phyloP scores from a whole-genome alignment of 1,140 invertebrate genomes.

The Rhyacophila brunnea region DNA sequence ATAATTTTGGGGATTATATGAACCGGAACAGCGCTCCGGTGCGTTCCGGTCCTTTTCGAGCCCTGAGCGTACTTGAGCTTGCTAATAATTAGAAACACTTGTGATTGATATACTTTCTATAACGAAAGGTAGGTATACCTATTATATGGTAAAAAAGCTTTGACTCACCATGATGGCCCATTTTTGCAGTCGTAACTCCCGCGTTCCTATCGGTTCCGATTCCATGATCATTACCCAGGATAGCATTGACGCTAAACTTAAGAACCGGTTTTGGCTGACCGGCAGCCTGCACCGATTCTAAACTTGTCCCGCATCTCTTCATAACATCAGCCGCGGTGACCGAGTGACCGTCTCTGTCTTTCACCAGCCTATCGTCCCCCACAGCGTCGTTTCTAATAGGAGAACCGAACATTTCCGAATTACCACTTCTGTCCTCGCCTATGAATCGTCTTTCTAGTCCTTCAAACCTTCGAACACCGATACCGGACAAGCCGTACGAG shows the following conservation, averaged over 20 bases:
- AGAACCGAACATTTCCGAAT: slow-evolving; percentile 7
- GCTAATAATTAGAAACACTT: too few species aligned
- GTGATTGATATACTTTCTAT: too few species aligned
- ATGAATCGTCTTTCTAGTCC: slow-evolving; percentile 41
- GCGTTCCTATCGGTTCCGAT: slow-evolving; percentile 70
- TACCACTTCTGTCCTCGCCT: slow-evolving; percentile 23
- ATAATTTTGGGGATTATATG: too few species aligned
- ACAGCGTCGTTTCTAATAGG: slow-evolving; percentile 7
- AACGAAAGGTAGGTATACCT: too few species aligned
- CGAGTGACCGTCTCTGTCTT: slow-evolving; percentile 27
- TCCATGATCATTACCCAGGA: slow-evolving; percentile 83
- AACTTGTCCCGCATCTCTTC: slow-evolving; percentile 41
- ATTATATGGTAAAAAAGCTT: too few species aligned
- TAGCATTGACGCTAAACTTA: slow-evolving; percentile 91
- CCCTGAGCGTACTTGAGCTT: too few species aligned
- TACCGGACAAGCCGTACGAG: not conserved
- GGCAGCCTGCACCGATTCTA: slow-evolving; percentile 39
- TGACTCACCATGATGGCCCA: slow-evolving; percentile 29
- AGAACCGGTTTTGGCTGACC: slow-evolving; percentile 69
- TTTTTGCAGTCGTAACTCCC: slow-evolving; percentile 62
- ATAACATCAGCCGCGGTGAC: slow-evolving; percentile 23
- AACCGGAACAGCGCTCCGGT: too few species aligned
- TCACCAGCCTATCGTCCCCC: slow-evolving; percentile 35
- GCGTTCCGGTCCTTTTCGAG: too few species aligned
- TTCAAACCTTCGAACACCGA: slow-evolving; percentile 15